Evolutionary conservation across 2,113 vertebrate genomes (phyloP).

Genomic region (Psophia crepitans): DNA sequence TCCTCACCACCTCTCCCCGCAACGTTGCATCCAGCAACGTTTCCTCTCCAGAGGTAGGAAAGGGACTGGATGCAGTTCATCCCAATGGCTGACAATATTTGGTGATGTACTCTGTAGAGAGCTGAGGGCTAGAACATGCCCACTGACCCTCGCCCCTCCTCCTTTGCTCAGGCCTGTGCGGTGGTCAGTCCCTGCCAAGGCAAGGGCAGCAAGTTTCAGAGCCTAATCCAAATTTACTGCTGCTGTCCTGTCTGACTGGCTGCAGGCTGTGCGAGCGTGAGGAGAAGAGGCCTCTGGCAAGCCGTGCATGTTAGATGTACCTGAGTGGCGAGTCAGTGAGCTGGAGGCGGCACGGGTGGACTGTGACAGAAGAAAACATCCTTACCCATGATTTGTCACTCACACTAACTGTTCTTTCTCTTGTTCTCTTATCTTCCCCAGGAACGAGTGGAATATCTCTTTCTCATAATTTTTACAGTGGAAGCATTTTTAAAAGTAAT

Average conservation of each 20-base stretch:
- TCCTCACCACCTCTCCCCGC: background rate
- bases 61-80: background rate
- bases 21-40: fast-evolving
- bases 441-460: conserved; percentile 99
- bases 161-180: background rate
- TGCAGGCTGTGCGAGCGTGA: fast-evolving
- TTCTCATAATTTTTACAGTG: conserved; percentile 99
- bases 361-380: background rate
- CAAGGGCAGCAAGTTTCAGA: background rate
- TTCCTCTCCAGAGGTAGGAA: background rate
- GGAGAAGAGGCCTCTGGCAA: background rate
- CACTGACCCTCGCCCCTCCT: background rate
- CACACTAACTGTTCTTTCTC: conserved; percentile 14
- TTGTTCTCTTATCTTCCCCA: conserved; percentile 70
- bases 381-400: background rate
- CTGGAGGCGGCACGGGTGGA: background rate
- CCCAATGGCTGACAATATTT: background rate
- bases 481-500: conserved; percentile 99
- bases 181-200: background rate
- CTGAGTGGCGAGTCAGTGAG: background rate
- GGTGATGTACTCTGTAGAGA: no score
- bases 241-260: background rate
- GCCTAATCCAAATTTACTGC: background rate
- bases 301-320: background rate
- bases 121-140: background rate